Base-by-base conservation (phyloP, 2,888 invertebrate genomes). In the Apodemia mormo region DNA sequence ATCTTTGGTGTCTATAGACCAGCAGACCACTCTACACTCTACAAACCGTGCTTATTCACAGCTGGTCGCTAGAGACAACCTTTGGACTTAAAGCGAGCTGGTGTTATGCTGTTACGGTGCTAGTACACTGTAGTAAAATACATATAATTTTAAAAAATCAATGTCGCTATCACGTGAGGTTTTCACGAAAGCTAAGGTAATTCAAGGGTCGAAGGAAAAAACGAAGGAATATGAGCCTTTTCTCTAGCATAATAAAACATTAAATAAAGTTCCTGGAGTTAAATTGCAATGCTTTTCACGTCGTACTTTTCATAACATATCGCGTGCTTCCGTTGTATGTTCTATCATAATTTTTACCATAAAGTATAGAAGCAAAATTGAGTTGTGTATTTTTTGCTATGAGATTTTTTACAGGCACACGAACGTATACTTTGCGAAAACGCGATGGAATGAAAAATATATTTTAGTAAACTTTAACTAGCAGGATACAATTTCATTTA, bases 201-300 rank as follows among this genome's bases (percentile, higher is more conserved):
- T 22, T n/a, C 14, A 52, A 7, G 22, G n/a, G 52, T 52, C n/a
- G 52, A 52, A n/a, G 52, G 7, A 52, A 52, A 52, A 6, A 2
- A 52, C 7, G 7, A 52, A n/a, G 14, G n/a, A 52, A 22, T n/a
- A 8, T 52, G 52, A 22, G 22, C 14, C 52, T 52, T 52, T 52
- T 7, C n/a, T 52, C n/a, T 7, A 52, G 8, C n/a, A 22, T 52
- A 52, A 52, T 52, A 52, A 52, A 52, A 52, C 7, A 22, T n/a
- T 22, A 14, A 22, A n/a, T 52, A 52, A 22, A 52, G 52, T 52
- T 14, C 52, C 52, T 0, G 5, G 22, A 8, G 52, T 8, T n/a
- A 52, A 52, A 52, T 37, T 54, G 8, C 37, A 68, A 58, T 68
- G 65, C 68, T 66, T 71, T 68, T 43, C 61, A 68, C 68, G 40